Evolutionary conservation across 2,888 invertebrate genomes (phyloP).

Genomic region (Meliscaeva auricollis): DNA sequence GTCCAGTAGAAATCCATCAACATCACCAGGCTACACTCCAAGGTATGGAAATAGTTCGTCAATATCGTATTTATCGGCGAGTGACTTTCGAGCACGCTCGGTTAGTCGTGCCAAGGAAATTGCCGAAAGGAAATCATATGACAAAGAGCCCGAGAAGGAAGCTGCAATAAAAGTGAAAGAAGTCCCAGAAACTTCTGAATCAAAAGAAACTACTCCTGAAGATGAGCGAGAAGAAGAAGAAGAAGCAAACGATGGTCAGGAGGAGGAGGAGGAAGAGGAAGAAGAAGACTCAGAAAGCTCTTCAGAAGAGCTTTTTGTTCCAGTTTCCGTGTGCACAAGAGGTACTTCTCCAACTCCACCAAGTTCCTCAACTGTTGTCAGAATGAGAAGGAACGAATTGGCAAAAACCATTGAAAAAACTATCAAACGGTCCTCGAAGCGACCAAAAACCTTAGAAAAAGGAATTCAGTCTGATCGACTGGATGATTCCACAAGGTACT

Average conservation of each 20-base stretch:
- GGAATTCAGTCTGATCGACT: constrained; percentile 90
- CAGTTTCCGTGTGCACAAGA: constrained; percentile 88
- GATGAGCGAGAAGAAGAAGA: constrained; percentile 74
- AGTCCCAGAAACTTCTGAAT: constrained; percentile 13
- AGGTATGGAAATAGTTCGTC: constrained; percentile 77
- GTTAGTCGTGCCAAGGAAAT: constrained; percentile 81
- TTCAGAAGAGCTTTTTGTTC: constrained; percentile 82
- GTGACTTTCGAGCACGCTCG: constrained; percentile 82
- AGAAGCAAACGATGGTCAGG: constrained; percentile 73
- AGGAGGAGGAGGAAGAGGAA: constrained; percentile 74
- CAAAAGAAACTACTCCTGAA: constrained; percentile 54
- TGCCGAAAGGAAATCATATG: constrained; percentile 84
- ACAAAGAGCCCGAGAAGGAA: constrained; percentile 79
- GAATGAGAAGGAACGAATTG: constrained; percentile 89
- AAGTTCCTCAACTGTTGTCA: constrained; percentile 85
- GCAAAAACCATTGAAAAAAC: constrained; percentile 90
- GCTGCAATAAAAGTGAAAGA: constrained; percentile 79
- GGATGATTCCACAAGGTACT: constrained; percentile 88
- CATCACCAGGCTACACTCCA: constrained; percentile 69
- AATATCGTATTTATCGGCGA: constrained; percentile 82
- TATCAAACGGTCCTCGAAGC: constrained; percentile 86
- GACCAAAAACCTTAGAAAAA: constrained; percentile 87
- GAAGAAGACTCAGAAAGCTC: constrained; percentile 63
- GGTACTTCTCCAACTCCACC: constrained; percentile 92
- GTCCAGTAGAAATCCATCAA: constrained; percentile 75